Conservation (phyloP, 2,797 vertebrate genomes). For the Leptoclinus maculatus region DNA sequence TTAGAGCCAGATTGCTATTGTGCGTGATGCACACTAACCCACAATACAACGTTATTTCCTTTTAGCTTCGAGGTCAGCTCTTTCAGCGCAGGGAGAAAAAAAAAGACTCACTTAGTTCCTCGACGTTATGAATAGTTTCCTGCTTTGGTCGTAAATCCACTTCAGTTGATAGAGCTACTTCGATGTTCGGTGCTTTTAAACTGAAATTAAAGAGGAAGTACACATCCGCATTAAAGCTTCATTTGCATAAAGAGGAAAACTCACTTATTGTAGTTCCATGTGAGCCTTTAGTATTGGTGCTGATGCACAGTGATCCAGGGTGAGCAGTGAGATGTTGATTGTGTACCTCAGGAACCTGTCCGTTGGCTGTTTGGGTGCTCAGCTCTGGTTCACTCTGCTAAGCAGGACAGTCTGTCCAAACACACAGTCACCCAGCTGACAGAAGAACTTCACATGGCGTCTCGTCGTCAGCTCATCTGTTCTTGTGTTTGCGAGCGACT, state of each 20-base stretch:
- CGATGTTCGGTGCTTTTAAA: slow-evolving; percentile 30
- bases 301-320: neutral
- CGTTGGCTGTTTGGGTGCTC: neutral
- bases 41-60: slow-evolving; percentile 46
- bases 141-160: slow-evolving; percentile 64
- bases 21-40: slow-evolving; percentile 36
- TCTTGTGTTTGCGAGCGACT: neutral
- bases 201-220: slow-evolving; percentile 16
- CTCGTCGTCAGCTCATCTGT: slow-evolving; percentile 16
- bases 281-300: neutral
- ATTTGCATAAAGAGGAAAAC: neutral
- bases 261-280: neutral
- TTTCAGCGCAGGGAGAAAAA: slow-evolving; percentile 27
- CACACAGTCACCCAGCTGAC: slow-evolving; percentile 18
- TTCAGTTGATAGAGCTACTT: slow-evolving; percentile 45
- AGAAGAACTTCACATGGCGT: slow-evolving; percentile 1
- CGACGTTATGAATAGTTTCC: slow-evolving; percentile 73
- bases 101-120: slow-evolving; percentile 26
- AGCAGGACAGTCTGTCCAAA: slow-evolving; percentile 25
- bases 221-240: neutral
- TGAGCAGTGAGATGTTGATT: neutral
- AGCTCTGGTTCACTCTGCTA: neutral
- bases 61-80: slow-evolving; percentile 62
- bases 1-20: slow-evolving; percentile 61
- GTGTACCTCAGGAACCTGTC: neutral